These are phyloP conservation scores for Netelia inedita DNA, from an alignment of 2,888 invertebrate genomes.

Conservation along the genomic window DNA sequence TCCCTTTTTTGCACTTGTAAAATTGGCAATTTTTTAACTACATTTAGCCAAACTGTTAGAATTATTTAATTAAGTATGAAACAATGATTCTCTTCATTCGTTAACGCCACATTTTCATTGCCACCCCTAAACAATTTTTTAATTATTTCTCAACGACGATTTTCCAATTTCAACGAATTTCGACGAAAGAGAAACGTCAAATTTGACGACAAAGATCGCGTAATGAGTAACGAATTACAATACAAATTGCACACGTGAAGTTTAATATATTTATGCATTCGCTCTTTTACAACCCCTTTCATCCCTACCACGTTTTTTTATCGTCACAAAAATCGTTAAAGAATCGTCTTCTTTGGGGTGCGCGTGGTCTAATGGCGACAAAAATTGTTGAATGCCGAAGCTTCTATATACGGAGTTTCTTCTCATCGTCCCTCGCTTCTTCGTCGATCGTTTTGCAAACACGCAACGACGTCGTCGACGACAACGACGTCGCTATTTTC, in stretches of 20 bases:
- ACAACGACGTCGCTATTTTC: slow-evolving; percentile 77
- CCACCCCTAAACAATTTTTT: not conserved
- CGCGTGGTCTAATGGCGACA: slow-evolving; percentile 64
- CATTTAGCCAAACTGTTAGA: too few relatives aligned
- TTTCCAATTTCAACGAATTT: not conserved
- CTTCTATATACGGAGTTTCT: slow-evolving; percentile 42
- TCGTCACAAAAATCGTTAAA: slow-evolving; percentile 63
- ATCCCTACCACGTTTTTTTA: slow-evolving; percentile 32
- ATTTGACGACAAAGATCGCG: slow-evolving; percentile 22
- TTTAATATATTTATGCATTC: not conserved
- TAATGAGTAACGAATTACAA: not conserved
- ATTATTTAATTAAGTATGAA: too few relatives aligned
- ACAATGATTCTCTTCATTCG: too few relatives aligned
- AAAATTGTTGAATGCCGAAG: slow-evolving; percentile 72
- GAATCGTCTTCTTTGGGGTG: slow-evolving; percentile 58
- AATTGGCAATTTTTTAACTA: too few relatives aligned
- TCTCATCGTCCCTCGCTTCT: slow-evolving; percentile 73
- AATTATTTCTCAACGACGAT: not conserved
- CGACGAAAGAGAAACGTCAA: not conserved
- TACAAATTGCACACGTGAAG: not conserved
- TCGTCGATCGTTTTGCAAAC: slow-evolving; percentile 73
- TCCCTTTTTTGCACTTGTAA: not conserved
- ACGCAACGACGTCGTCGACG: slow-evolving; percentile 34
- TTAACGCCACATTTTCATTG: not conserved
- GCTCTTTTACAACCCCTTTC: slow-evolving; percentile 38